Evolutionary conservation across 2,888 invertebrate species (phyloP), one percentile per base, ranked within the genome.

Genomic region (Amphimallon solstitiale): DNA sequence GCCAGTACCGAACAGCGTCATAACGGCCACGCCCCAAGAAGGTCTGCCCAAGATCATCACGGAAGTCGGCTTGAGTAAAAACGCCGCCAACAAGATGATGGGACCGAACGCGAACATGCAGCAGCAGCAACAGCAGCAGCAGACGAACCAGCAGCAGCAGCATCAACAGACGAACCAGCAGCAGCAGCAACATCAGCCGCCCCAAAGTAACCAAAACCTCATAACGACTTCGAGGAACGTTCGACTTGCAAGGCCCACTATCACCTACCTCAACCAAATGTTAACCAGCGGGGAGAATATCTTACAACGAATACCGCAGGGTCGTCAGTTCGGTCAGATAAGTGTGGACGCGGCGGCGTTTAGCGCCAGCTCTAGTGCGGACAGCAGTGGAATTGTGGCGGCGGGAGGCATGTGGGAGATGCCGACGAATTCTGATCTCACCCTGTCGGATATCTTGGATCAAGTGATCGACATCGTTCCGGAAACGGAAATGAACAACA

Each of bases 391-490:
- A 14, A 43, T 14, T 23, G 56, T 23, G 14, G 43, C 21, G 9
- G 17, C 19, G 1, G 12, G 56, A 40, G 61, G 40, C 69, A 68
- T 76, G 43, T 82, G 86, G 85, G 85, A 79, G 74, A 83, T 77
- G 74, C 83, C 81, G 76, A 79, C 74, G 69, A 84, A 76, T 73
- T 84, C 86, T 63, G 93, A 93, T 82, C 88, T 90, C 56, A 86
- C 91, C 68, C 85, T 96, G 59, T 93, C 94, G 2, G 92, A 92
- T 76, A 89, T 96, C 73, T 83, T 96, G 72, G 94, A 96, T 83
- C 90, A 92, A 80, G 91, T 94, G 68, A 92, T 94, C 78, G 93
- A 94, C 71, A 89, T 90, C 77, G 90, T 90, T 80, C 89, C 91
- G 67, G 92, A 92, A 73, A 84, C 85, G 45, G 85, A 85, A 68